A percentile compares a stretch with the other conserved stretches of the same genome.
Conservation (phyloP, 2,113 vertebrate species). For the Zootoca vivipara region DNA sequence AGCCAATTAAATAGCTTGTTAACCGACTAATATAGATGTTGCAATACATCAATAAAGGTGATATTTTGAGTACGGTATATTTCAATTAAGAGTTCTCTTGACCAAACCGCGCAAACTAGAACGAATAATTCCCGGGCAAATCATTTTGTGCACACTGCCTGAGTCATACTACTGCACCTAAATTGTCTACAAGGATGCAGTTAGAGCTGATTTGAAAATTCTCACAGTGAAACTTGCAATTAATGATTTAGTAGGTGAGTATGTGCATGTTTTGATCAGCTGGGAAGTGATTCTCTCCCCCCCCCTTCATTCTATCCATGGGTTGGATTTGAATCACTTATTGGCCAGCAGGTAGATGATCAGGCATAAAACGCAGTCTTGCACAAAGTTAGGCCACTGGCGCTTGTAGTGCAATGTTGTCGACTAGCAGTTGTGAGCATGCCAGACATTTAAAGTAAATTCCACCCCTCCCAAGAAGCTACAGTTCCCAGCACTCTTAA, state of each 20-base stretch:
- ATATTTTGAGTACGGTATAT: constrained; percentile 6
- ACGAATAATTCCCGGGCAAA: not conserved
- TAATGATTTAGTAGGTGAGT: not conserved
- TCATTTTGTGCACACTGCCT: not conserved
- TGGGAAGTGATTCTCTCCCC: not conserved
- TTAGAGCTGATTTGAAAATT: not conserved
- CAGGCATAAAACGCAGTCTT: not conserved
- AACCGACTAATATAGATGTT: not conserved
- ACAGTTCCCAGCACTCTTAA: no score
- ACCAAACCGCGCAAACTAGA: not conserved
- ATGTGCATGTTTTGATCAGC: not conserved
- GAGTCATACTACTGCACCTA: not conserved
- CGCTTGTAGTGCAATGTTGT: not conserved
- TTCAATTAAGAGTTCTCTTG: not conserved
- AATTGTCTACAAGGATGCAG: not conserved
- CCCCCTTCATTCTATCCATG: not conserved
- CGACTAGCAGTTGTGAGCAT: not conserved
- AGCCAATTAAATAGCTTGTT: not conserved
- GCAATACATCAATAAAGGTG: not conserved
- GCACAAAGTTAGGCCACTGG: not conserved
- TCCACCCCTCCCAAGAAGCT: no score
- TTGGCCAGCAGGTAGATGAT: not conserved
- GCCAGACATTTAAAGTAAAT: no score
- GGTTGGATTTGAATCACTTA: not conserved
- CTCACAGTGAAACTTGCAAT: not conserved